phyloP scores from a whole-genome alignment of 92 coral and sea anemone species.

The Parazoanthus darwini region DNA sequence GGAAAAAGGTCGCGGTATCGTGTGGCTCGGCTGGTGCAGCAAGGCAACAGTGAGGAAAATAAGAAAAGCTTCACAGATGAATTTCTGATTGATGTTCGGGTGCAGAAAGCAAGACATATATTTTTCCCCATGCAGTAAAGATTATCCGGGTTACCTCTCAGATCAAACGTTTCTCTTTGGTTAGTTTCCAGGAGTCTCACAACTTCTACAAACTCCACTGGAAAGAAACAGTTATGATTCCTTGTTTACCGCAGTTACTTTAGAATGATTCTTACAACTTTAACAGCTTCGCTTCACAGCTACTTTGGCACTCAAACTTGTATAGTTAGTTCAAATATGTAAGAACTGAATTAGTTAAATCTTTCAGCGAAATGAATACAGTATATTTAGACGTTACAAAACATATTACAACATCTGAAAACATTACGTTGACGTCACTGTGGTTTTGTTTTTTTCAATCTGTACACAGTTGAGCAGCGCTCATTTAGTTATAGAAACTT shows the following conservation, averaged over 20 bases:
- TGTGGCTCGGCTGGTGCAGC: too few relatives aligned
- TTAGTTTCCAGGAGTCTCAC: slow-evolving; percentile 9
- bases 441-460: too few relatives aligned
- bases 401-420: too few relatives aligned
- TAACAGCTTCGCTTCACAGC: slow-evolving; percentile 8
- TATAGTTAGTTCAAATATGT: background rate
- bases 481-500: too few relatives aligned
- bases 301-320: background rate
- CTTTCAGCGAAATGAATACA: too few relatives aligned
- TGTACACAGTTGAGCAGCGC: too few relatives aligned
- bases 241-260: background rate
- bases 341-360: too few relatives aligned
- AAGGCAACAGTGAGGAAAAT: too few relatives aligned
- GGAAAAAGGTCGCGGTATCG: background rate
- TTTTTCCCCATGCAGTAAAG: background rate
- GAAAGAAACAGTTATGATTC: slow-evolving; percentile 2
- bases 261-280: background rate
- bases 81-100: background rate
- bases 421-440: too few relatives aligned
- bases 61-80: too few relatives aligned
- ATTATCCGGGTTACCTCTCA: background rate
- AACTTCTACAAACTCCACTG: slow-evolving; percentile 22
- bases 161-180: background rate
- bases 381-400: too few relatives aligned
- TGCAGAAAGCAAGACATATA: background rate